These are phyloP conservation scores for Chydorus sphaericus DNA, from an alignment of 2,888 invertebrate genomes.

Conservation along the genomic window DNA sequence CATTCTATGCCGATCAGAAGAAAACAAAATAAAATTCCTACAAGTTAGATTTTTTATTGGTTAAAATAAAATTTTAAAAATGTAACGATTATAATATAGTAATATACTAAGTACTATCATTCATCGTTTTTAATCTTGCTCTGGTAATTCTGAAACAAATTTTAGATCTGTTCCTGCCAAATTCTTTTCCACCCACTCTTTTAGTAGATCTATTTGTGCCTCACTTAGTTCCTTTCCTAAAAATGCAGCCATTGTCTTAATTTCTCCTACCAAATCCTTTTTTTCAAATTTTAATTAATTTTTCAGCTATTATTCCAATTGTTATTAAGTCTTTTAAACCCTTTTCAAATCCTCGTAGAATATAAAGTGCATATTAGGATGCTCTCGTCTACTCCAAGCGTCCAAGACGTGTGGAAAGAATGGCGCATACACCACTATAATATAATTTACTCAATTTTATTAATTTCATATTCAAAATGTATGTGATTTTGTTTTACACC, in stretches of 20 bases:
- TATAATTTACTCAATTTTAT: too few species aligned
- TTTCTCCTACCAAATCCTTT: slow-evolving; percentile 46
- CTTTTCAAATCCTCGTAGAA: slow-evolving; percentile 1
- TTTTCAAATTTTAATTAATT: too few species aligned
- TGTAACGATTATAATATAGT: too few species aligned
- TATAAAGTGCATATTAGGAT: slow-evolving; percentile 40
- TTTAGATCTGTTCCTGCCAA: background rate
- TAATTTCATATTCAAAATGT: too few species aligned
- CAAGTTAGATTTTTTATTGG: too few species aligned
- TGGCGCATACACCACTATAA: background rate
- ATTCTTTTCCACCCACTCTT: slow-evolving; percentile 49
- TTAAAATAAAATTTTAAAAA: too few species aligned
- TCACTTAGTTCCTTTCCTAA: slow-evolving; percentile 48
- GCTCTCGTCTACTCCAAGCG: slow-evolving; percentile 45
- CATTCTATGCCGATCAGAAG: too few species aligned
- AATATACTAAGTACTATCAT: too few species aligned
- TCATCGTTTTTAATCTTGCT: slow-evolving; percentile 10
- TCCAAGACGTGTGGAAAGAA: background rate
- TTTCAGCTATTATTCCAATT: too few species aligned
- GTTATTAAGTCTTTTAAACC: too few species aligned
- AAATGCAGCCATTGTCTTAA: slow-evolving; percentile 54
- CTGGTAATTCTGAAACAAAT: background rate
- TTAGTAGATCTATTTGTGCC: slow-evolving; percentile 46
- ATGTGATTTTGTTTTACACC: too few species aligned
- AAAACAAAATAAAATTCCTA: too few species aligned